Evolutionary conservation across 1,140 invertebrate species (phyloP), one percentile per base, ranked within the genome.

Genomic region (Drosophila albomicans): DNA sequence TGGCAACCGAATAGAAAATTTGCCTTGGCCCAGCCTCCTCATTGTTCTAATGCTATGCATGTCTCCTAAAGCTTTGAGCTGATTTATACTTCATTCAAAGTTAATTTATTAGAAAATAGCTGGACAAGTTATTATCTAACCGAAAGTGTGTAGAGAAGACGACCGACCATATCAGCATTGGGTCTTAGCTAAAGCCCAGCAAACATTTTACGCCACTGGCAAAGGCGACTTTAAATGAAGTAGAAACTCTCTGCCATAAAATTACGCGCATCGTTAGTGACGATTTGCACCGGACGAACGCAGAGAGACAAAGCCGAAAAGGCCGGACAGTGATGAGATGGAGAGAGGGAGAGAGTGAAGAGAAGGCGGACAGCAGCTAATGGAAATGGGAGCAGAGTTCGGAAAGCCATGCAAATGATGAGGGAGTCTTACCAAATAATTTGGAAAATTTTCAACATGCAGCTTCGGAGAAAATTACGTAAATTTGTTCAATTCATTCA

Each of bases 91-190:
- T 78, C 84, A 88, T 88, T 88, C 74, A 89, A 89, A 88, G 85
- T 89, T 88, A 89, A 88, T 88, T 88, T 88, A 88, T 84, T 89
- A 84, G 85, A 88, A 88, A 88, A 88, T 89, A 61, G 78, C 79
- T 59, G 59, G 78, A 89, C 80, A 88, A 89, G 85, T 88, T 88
- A 84, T 88, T 88, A 89, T 88, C 85, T 79, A 85, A 73, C 46
- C 81, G 57, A 74, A 25, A 84, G 64, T 75, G 75, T 75, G 62
- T 75, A 28, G 51, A 32, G 28, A 54, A 32, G 28, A 54, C 30
- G 13, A 52, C 59, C 78, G 70, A 84, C 59, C 77, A 68, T 81
- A 85, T 84, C 81, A 71, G 62, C 51, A 66, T 73, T 68, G 81
- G 73, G 67, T 71, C 69, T 80, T 68, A 80, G 70, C 78, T 82